phyloP scores from a whole-genome alignment of 2,888 invertebrate genomes.

The Rhodophaea formosa region DNA sequence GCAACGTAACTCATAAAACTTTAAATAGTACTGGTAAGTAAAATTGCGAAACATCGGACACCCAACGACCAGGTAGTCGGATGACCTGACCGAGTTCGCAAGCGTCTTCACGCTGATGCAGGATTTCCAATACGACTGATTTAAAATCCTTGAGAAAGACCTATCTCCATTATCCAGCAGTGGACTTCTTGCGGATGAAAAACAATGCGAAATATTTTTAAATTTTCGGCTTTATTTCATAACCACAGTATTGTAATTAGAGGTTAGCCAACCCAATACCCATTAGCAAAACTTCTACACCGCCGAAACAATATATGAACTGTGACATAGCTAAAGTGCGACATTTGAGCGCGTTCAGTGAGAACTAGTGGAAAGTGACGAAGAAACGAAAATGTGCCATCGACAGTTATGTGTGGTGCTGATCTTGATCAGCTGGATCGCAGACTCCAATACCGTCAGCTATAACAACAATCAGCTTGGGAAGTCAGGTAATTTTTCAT shows the following conservation, averaged over 20 bases:
- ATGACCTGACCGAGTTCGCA: too few species aligned
- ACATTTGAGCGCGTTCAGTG: background rate
- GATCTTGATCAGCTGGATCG: constrained; percentile 60
- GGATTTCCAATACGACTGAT: too few species aligned
- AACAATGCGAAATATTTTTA: background rate
- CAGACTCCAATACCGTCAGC: constrained; percentile 58
- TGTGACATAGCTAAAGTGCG: background rate
- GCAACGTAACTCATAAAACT: too few species aligned
- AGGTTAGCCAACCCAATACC: constrained; percentile 9
- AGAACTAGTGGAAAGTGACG: constrained; percentile 12
- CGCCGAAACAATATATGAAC: constrained; percentile 10
- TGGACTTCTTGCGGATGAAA: too few species aligned
- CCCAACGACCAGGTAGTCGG: too few species aligned
- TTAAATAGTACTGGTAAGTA: too few species aligned
- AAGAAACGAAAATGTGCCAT: constrained; percentile 53
- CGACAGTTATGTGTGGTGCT: constrained; percentile 49
- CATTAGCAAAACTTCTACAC: background rate
- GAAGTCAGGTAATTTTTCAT: constrained; percentile 54
- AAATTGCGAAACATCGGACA: too few species aligned
- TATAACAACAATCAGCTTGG: constrained; percentile 42
- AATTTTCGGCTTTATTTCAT: background rate
- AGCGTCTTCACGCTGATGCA: too few species aligned
- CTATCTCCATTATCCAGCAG: too few species aligned
- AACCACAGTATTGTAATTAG: constrained; percentile 5
- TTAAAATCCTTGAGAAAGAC: too few species aligned